Evolutionary conservation across 2,797 vertebrate species (phyloP), one percentile per base, ranked within the genome.

Genomic region (Thalassophryne amazonica): DNA sequence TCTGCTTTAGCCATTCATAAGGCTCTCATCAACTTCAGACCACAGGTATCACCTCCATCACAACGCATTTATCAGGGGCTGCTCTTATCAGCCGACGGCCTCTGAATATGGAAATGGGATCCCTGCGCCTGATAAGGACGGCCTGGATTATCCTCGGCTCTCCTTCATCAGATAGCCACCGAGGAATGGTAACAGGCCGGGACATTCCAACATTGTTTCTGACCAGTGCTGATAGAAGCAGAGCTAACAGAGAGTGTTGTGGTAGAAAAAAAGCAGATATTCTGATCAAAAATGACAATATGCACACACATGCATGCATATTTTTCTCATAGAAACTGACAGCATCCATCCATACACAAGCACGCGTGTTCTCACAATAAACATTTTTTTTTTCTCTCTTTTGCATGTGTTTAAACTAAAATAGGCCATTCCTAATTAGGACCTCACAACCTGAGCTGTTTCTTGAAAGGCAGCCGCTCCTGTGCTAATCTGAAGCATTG

Each of bases 71-170:
- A 97, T 98, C 96, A 96, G 92, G 86, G 78, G 68, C 81, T 72
- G 68, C 85, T 87, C 89, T 94, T 97, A 97, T 97, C 95, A 93
- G 80, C 60, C 78, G 81, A 80, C 86, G 80, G 89, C 90, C 90
- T 89, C 92, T 85, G 94, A 94, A 95, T 98, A 98, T 98, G 94
- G 95, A 98, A 99, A 99, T 95, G 90, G 90, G 94, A 96, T 96
- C 91, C 89, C 91, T 93, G 93, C 90, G 92, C 92, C 72, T 87
- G 94, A 95, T 96, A 96, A 95, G 91, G 73, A 74, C 52, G 84
- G 91, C 86, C 70, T 90, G 91, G 92, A 95, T 95, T 94, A 94
- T 94, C 91, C 93, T 87, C 83, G 57, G 91, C 91, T 93, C 86
- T 90, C 89, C 91, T 92, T 90, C 91, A 93, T 95, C 93, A 93